Conservation (phyloP, 92 coral and sea anemone genomes). For the Parazoanthus darwini region DNA sequence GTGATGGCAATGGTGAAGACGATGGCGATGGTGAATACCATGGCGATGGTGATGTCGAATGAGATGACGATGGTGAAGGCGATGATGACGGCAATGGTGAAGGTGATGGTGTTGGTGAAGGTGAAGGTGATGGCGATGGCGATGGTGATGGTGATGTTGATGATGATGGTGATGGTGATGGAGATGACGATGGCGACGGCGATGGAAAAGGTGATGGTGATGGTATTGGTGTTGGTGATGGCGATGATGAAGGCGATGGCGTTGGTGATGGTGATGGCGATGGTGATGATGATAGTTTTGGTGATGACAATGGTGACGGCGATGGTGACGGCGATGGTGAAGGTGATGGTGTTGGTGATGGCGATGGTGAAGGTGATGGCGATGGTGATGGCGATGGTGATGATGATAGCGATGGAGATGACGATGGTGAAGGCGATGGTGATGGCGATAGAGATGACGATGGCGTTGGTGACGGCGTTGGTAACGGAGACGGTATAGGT, state of each 20-base stretch:
- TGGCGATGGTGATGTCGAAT: neutral
- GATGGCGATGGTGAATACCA: neutral
- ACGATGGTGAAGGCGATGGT: neutral
- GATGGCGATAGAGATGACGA: neutral
- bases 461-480: neutral
- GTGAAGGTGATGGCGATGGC: neutral
- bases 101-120: neutral
- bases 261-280: neutral
- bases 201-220: no score
- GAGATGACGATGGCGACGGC: neutral
- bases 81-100: neutral
- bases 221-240: neutral
- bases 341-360: neutral
- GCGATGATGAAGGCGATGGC: neutral
- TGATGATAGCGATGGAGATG: neutral
- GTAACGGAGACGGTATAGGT: neutral
- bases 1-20: neutral
- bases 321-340: neutral
- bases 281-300: neutral
- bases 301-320: neutral
- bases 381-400: neutral
- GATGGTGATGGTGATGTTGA: neutral
- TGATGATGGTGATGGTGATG: neutral
- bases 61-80: neutral
- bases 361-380: neutral